Evolutionary conservation across 1,140 invertebrate genomes (phyloP).

Genomic region (Parasteatoda tepidariorum): DNA sequence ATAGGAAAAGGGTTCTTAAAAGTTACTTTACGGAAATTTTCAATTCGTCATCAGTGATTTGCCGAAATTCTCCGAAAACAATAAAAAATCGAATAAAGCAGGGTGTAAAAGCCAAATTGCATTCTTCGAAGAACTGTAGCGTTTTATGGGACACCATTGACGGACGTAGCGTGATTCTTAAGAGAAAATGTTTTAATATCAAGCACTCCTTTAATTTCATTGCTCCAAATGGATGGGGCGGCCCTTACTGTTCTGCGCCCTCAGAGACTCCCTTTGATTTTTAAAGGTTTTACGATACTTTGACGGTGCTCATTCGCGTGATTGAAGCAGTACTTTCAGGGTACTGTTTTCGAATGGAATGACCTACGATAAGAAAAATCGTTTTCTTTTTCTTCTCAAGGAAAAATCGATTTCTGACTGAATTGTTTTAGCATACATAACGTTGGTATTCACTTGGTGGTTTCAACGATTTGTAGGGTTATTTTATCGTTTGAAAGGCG

Average conservation of each 20-base stretch:
- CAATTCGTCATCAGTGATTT: too few relatives aligned
- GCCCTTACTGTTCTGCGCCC: background rate
- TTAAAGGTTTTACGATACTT: slow-evolving; percentile 16
- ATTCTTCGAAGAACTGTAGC: slow-evolving; percentile 16
- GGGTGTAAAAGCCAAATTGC: slow-evolving; percentile 47
- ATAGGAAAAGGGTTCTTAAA: too few relatives aligned
- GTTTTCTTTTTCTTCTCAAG: too few relatives aligned
- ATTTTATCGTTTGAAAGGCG: too few relatives aligned
- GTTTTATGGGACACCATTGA: slow-evolving; percentile 21
- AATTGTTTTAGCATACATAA: too few relatives aligned
- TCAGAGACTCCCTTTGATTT: background rate
- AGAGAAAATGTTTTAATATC: slow-evolving; percentile 38
- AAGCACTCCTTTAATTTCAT: slow-evolving; percentile 32
- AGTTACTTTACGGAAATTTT: too few relatives aligned
- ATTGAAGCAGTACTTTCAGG: slow-evolving; percentile 2
- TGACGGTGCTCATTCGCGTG: background rate
- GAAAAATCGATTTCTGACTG: too few relatives aligned
- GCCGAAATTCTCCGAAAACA: too few relatives aligned
- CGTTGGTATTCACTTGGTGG: too few relatives aligned
- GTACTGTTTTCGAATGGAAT: too few relatives aligned
- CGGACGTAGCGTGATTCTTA: background rate
- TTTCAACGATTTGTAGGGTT: too few relatives aligned
- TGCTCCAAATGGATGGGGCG: slow-evolving; percentile 1
- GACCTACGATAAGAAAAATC: too few relatives aligned
- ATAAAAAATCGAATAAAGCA: slow-evolving; percentile 12